Conservation (phyloP, 2,888 invertebrate species). For the Dryococelus australis region DNA sequence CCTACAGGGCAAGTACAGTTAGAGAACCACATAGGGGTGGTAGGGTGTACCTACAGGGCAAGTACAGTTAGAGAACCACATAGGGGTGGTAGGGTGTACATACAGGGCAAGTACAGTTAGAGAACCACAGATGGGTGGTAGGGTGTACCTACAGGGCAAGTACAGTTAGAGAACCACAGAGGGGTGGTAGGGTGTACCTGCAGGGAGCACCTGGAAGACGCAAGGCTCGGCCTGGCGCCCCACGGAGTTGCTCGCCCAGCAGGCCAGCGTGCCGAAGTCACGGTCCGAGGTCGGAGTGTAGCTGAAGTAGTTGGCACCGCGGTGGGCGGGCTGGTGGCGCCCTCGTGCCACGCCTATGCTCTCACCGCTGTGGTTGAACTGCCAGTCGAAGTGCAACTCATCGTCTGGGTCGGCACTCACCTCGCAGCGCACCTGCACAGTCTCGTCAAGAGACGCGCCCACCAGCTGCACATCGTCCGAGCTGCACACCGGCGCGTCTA, state of each 20-base stretch:
- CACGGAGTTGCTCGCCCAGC: slow-evolving; percentile 82
- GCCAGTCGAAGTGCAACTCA: slow-evolving; percentile 82
- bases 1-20: too few species aligned
- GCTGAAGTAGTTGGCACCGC: slow-evolving; percentile 77
- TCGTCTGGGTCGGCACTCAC: slow-evolving; percentile 89
- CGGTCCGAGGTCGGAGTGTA: slow-evolving; percentile 85
- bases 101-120: too few species aligned
- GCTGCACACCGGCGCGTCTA: slow-evolving; percentile 88
- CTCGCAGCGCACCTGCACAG: slow-evolving; percentile 66
- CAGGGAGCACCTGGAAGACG: slow-evolving; percentile 87
- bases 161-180: not conserved
- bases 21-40: too few species aligned
- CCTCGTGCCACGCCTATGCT: slow-evolving; percentile 81
- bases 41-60: too few species aligned
- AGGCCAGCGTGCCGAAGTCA: slow-evolving; percentile 87
- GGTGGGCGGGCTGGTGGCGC: slow-evolving; percentile 65
- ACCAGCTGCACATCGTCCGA: slow-evolving; percentile 73
- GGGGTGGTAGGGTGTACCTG: slow-evolving; percentile 63
- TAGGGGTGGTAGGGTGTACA: too few species aligned
- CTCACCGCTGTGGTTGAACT: slow-evolving; percentile 89
- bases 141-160: too few species aligned
- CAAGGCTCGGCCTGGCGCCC: slow-evolving; percentile 86
- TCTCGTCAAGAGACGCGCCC: slow-evolving; percentile 84
- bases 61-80: too few species aligned
- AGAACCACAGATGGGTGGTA: too few species aligned